Percentiles rank a stretch among this genome's conserved stretches.
These are phyloP conservation scores for Cichlasoma orientale DNA, from an alignment of 2,797 vertebrate genomes.

Conservation along the genomic window DNA sequence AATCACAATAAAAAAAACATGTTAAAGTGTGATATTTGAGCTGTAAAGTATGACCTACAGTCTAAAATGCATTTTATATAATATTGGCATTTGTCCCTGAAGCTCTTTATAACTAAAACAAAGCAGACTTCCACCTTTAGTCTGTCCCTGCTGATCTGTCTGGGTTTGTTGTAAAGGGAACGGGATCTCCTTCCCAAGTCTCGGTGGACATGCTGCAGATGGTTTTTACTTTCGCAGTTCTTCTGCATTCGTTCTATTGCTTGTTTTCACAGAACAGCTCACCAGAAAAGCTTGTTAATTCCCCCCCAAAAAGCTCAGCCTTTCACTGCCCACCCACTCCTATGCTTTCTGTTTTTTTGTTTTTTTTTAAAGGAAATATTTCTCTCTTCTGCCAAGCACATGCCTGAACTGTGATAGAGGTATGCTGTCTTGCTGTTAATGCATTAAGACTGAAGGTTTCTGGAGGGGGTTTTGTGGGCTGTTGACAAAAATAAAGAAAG, in stretches of 20 bases:
- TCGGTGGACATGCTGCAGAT: slow-evolving; percentile 56
- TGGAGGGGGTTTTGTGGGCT: neutral
- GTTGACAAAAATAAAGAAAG: slow-evolving; percentile 14
- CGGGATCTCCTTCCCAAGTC: slow-evolving; percentile 45
- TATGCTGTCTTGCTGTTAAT: slow-evolving; percentile 40
- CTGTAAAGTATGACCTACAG: neutral
- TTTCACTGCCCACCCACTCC: slow-evolving; percentile 56
- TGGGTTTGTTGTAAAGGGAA: slow-evolving; percentile 50
- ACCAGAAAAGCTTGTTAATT: slow-evolving; percentile 72
- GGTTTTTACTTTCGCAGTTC: slow-evolving; percentile 49
- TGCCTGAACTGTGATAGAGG: slow-evolving; percentile 50
- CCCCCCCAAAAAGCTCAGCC: slow-evolving; percentile 41
- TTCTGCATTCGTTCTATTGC: slow-evolving; percentile 55
- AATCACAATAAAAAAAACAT: neutral
- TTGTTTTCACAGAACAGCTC: slow-evolving; percentile 63
- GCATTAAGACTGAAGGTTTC: slow-evolving; percentile 35
- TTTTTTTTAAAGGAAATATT: slow-evolving; percentile 40
- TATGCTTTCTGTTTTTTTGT: neutral
- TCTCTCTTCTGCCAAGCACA: slow-evolving; percentile 32
- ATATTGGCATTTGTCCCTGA: neutral
- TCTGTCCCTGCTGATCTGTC: slow-evolving; percentile 39
- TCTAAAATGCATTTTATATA: neutral
- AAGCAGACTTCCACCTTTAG: slow-evolving; percentile 31
- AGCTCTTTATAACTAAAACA: slow-evolving; percentile 20
- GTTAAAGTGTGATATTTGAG: neutral